Evolutionary conservation across 2,113 vertebrate genomes (phyloP), one percentile per base, ranked within the genome.

Genomic region (Peromyscus polionotus): DNA sequence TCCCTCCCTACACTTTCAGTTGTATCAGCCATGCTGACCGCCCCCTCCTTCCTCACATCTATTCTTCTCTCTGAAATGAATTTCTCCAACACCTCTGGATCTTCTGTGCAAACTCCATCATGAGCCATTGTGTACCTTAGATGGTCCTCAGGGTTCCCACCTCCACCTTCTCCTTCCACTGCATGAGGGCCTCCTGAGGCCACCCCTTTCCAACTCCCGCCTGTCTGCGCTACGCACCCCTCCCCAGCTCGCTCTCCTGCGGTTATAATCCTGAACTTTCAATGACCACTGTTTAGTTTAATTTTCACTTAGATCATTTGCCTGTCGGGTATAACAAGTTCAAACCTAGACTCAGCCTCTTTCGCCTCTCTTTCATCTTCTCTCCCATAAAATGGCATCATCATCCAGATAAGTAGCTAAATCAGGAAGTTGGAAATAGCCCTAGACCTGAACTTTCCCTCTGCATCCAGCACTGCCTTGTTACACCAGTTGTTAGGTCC

Each of bases 151-250:
- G 42, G 8, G 61, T 76, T 68, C 75, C 75, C 10, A 57, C 75
- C 31, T 91, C 65, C 20, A 9, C 1, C 63, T 33, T 61, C 45
- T 45, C 65, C 33, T 54, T 51, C 51, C 61, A 13, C 6, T 63
- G 28, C n/a, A 1, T 4, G 2, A 22, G n/a, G 8, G 17, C 24
- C n/a, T 54, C 4, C 3, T 22, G 8, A 26, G 1, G 7, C 16
- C 36, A 36, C 24, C n/a, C 6, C 61, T 95, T 16, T 48, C 76
- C 54, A 19, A 39, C 12, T 3, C 0, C 5, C 6, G 45, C 22
- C 77, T 57, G 20, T 42, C 48, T 68, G 5, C 9, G 11, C 2
- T 20, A 20, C 59, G 24, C 61, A 42, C 54, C 33, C 9, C 39
- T 42, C 61, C 14, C 65, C 57, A 92, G 51, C 2, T 59, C 61